These are phyloP conservation scores for Phocides pigmalion DNA, from an alignment of 1,140 invertebrate species.

Conservation along the genomic window DNA sequence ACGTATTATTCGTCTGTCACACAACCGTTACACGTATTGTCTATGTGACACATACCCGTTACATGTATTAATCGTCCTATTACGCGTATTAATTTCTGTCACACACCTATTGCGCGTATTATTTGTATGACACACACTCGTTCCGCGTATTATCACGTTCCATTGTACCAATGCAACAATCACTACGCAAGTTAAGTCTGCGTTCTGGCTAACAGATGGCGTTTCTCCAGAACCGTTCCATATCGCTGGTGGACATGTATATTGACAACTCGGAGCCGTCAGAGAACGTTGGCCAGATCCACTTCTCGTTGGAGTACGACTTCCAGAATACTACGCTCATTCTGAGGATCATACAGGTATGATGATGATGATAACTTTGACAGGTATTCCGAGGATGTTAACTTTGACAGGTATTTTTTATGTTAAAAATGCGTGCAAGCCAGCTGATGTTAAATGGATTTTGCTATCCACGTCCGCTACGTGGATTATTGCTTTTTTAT, in stretches of 20 bases:
- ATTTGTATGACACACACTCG: neutral
- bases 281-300: constrained; percentile 96
- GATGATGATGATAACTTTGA: neutral
- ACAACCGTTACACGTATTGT: no score
- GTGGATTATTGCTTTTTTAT: no score
- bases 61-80: no score
- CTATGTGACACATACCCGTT: no score
- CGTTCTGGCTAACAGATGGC: constrained; percentile 82
- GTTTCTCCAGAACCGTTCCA: constrained; percentile 94
- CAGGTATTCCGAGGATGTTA: no score
- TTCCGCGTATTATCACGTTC: neutral
- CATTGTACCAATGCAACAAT: neutral
- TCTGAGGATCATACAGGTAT: constrained; percentile 94
- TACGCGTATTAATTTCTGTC: no score
- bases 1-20: no score
- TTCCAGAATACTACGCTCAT: constrained; percentile 97
- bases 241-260: constrained; percentile 97
- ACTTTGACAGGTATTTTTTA: no score
- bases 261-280: constrained; percentile 95
- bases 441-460: no score
- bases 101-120: constrained; percentile 2
- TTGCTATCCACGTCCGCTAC: no score
- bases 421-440: no score
- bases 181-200: constrained; percentile 26
- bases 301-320: constrained; percentile 97